Base-by-base conservation (phyloP, 2,888 invertebrate genomes). In the Tanypteryx hageni region DNA sequence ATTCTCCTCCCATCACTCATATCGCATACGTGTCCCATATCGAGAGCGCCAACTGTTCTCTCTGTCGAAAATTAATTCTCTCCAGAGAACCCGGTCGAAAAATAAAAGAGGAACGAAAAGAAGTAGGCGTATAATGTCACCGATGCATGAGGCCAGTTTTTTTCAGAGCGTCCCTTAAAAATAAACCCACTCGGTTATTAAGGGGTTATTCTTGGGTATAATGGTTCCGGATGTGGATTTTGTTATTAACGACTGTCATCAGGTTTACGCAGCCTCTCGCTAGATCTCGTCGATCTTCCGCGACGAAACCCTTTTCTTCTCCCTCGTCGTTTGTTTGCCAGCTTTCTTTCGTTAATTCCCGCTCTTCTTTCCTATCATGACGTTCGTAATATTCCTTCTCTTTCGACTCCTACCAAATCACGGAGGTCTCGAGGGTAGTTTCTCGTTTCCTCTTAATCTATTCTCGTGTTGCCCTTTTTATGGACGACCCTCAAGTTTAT, bases 31-130 rank as follows among this genome's bases (percentile, higher is more conserved):
- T 44, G 44, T 83, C 83, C 83, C 83, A 83, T 83, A 83, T 83
- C 44, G 57, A 56, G 83, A 83, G 57, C 83, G 57, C 83, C 83
- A 83, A 83, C 57, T 83, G 83, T 57, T 83, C 56, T 44, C 44
- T 44, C 44, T 5, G 44, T 44, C 44, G 44, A 44, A 44, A 44
- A 44, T 44, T 44, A 44, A 44, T 44, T 44, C 44, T 44, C 44
- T 44, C 44, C 44, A 44, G 44, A 44, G 5, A 44, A 3, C 44
- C 3, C 68, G 18, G 18, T 22, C 68, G 68, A n/a, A 68, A 22
- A 68, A 68, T 44, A 44, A 44, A 68, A 68, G 18, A 68, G 64
- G n/a, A 4, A 18, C 18, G 68, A 68, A 68, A 68, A 68, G 8
- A 68, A n/a, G 9, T 68, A 9, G n/a, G n/a, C n/a, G 18, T 68